Base-by-base conservation (phyloP, 2,888 invertebrate species). In the Drosophila anomalipes region DNA sequence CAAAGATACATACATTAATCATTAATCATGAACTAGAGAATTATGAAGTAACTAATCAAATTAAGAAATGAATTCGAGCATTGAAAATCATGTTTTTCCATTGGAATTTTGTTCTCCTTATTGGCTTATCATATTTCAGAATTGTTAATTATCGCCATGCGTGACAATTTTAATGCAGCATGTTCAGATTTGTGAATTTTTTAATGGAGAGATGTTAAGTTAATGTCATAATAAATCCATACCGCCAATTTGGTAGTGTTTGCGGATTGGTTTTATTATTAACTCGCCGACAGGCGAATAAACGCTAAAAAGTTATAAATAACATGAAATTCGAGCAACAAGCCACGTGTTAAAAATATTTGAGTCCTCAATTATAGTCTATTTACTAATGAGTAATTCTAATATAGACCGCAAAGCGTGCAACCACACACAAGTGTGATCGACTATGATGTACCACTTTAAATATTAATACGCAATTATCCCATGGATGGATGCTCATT, bases 331-430 rank as follows among this genome's bases (percentile, higher is more conserved):
- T 56, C 57, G 57, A 76, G 41, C 59, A 63, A 26, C 10, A 54
- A 66, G 10, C 56, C 69, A 74, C 64, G 62, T 71, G 52, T 67
- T 16, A 1, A 77, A 70, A 74, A 78, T 77, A 77, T 79, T 81
- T 79, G 74, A 58, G 28, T 53, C 49, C 39, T 52, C 54, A 52
- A 79, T 79, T 81, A 77, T 57, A 64, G 61, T 37, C 37, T 53
- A 22, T 33, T 28, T 56, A 53, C 78, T 81, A 79, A 79, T 81
- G 77, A n/a, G 30, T 53, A 63, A 65, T 47, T 62, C 65, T 62
- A 74, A 81, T 63, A 77, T 14, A 44, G 52, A 57, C 39, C 37
- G 4, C 14, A 30, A 61, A 72, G 72, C 72, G 81, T 74, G 75
- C 60, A n/a, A 54, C 39, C 53, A 32, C 52, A 64, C 61, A 28